A percentile compares a stretch with the other conserved stretches of the same genome.
These are phyloP conservation scores for Gasterosteus aculeatus DNA, from an alignment of 2,113 vertebrate genomes.

Conservation along the genomic window DNA sequence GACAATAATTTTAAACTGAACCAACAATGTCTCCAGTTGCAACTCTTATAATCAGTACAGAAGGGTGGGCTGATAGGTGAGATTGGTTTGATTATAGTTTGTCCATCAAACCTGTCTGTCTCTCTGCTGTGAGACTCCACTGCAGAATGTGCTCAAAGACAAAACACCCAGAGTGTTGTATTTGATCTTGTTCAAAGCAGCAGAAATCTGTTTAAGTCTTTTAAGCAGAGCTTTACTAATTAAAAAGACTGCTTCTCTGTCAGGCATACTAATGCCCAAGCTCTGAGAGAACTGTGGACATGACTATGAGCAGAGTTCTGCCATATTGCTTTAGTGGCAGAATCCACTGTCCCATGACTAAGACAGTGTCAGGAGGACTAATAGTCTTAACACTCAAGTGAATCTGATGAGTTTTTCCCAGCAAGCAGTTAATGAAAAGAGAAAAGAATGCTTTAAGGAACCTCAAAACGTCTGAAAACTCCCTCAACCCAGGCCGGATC, in stretches of 20 bases:
- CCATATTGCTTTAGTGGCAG: conserved; percentile 78
- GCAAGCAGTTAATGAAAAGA: conserved; percentile 75
- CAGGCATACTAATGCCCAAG: conserved; percentile 66
- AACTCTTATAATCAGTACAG: not conserved
- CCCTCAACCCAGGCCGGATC: conserved; percentile 30
- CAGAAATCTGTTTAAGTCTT: conserved; percentile 68
- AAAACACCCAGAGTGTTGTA: conserved; percentile 17
- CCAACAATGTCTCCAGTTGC: not conserved
- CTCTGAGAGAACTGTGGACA: conserved; percentile 67
- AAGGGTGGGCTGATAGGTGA: not conserved
- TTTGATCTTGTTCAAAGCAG: conserved; percentile 58
- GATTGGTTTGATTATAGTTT: not conserved
- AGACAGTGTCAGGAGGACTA: conserved; percentile 76
- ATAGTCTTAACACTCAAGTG: conserved; percentile 79
- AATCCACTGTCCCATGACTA: conserved; percentile 75
- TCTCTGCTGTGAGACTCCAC: conserved; percentile 3
- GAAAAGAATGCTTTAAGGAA: conserved; percentile 65
- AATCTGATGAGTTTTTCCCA: conserved; percentile 78
- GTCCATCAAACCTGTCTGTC: not conserved
- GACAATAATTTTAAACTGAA: not conserved
- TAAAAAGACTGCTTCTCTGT: conserved; percentile 66
- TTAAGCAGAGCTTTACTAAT: conserved; percentile 73
- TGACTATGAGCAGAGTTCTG: conserved; percentile 62
- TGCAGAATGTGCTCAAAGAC: not conserved
- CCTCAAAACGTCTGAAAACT: conserved; percentile 50